Evolutionary conservation across 2,888 invertebrate genomes (phyloP).

Genomic region (Heliconius cydno): DNA sequence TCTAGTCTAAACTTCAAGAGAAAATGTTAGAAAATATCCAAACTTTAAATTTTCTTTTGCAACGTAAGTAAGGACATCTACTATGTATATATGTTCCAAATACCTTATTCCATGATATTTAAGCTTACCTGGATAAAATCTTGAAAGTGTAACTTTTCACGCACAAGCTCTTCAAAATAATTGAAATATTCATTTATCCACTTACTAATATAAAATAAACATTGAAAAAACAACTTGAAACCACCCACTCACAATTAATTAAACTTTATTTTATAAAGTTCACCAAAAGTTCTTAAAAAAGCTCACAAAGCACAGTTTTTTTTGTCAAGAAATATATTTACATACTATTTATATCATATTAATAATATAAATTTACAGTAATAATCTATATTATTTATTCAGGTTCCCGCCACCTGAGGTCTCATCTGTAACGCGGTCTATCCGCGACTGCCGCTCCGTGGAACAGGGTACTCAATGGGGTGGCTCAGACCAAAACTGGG

Average conservation of each 20-base stretch:
- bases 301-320: neutral
- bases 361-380: neutral
- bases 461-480: constrained; percentile 25
- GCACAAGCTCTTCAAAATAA: neutral
- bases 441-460: constrained; percentile 35
- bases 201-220: neutral
- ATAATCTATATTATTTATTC: neutral
- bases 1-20: neutral
- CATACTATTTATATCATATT: neutral
- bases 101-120: neutral
- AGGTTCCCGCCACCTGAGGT: constrained; percentile 13
- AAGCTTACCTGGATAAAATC: constrained; percentile 6
- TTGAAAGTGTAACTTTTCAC: neutral
- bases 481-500: constrained; percentile 19
- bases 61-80: neutral
- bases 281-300: neutral
- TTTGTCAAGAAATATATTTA: neutral
- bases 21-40: neutral
- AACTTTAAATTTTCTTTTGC: constrained; percentile 7
- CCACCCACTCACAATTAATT: neutral
- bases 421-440: constrained; percentile 31
- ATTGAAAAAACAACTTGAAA: neutral
- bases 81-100: neutral
- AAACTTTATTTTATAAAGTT: neutral
- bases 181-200: neutral